Conservation (phyloP, 2,797 vertebrate species). For the Ispidina picta region DNA sequence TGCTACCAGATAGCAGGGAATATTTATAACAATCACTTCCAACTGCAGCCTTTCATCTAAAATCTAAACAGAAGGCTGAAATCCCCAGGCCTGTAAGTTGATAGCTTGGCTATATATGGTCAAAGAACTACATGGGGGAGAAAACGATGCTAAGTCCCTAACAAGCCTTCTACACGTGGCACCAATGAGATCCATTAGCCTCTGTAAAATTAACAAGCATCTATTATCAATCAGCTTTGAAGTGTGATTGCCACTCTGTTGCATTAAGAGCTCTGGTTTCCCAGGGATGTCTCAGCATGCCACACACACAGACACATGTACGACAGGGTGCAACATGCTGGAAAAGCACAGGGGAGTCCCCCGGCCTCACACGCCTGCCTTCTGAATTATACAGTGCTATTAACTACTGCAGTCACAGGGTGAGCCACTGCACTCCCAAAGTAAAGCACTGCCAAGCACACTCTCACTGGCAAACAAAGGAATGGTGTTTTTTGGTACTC, state of each 20-base stretch:
- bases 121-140: slow-evolving; percentile 54
- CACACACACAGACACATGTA: background rate
- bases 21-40: slow-evolving; percentile 72
- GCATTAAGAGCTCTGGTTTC: slow-evolving; percentile 59
- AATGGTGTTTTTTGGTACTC: background rate
- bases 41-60: slow-evolving; percentile 64
- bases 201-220: slow-evolving; percentile 51
- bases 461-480: background rate
- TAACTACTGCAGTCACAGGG: background rate
- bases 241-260: slow-evolving; percentile 61
- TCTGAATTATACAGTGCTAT: background rate
- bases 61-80: slow-evolving; percentile 76
- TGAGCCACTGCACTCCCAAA: background rate
- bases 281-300: slow-evolving; percentile 37
- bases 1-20: slow-evolving; percentile 68
- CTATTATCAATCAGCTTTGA: slow-evolving; percentile 67
- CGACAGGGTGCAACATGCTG: accelerated
- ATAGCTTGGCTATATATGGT: slow-evolving; percentile 77
- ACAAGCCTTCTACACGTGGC: slow-evolving; percentile 8
- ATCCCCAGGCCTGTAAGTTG: slow-evolving; percentile 58
- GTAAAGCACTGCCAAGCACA: background rate
- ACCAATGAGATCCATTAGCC: slow-evolving; percentile 58
- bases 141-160: slow-evolving; percentile 48
- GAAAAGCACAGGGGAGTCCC: background rate
- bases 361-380: background rate